phyloP scores from a whole-genome alignment of 2,888 invertebrate genomes.

The Malacosoma neustria region DNA sequence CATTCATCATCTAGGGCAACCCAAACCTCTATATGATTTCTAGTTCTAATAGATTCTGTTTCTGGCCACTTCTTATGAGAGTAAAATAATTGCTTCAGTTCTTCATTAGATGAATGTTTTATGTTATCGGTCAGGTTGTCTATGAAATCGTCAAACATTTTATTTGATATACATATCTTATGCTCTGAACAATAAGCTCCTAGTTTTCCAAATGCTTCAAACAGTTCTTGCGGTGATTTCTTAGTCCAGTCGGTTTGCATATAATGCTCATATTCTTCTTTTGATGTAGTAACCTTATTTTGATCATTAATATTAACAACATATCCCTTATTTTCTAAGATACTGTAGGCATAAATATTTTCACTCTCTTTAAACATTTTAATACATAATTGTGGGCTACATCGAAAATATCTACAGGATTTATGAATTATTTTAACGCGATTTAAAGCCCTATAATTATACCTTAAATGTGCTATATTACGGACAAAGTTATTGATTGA shows the following conservation, averaged over 20 bases:
- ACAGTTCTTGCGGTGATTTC: conserved; percentile 30
- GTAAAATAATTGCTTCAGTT: conserved; percentile 70
- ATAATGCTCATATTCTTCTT: conserved; percentile 30
- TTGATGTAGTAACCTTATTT: conserved; percentile 13
- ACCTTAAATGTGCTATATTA: conserved; percentile 11
- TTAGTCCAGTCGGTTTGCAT: conserved; percentile 36
- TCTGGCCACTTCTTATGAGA: conserved; percentile 68
- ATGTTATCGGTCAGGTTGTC: conserved; percentile 65
- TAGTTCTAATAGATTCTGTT: conserved; percentile 60
- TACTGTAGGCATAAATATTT: conserved; percentile 49
- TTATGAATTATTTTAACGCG: conserved; percentile 13
- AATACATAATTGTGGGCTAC: conserved; percentile 19
- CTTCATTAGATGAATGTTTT: conserved; percentile 68
- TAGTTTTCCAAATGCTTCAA: conserved; percentile 39
- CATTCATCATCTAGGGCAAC: conserved; percentile 80
- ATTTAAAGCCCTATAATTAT: conserved; percentile 7
- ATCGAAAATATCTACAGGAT: conserved; percentile 24
- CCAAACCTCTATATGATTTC: conserved; percentile 79
- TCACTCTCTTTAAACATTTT: conserved; percentile 57
- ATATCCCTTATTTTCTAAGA: conserved; percentile 52
- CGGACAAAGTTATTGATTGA: conserved; percentile 19
- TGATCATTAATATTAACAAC: conserved; percentile 23
- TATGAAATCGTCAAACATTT: conserved; percentile 52
- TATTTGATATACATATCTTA: conserved; percentile 42
- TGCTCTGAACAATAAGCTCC: conserved; percentile 41